These are phyloP conservation scores for Gymnogyps californianus DNA, from an alignment of 2,113 vertebrate genomes.

Conservation along the genomic window DNA sequence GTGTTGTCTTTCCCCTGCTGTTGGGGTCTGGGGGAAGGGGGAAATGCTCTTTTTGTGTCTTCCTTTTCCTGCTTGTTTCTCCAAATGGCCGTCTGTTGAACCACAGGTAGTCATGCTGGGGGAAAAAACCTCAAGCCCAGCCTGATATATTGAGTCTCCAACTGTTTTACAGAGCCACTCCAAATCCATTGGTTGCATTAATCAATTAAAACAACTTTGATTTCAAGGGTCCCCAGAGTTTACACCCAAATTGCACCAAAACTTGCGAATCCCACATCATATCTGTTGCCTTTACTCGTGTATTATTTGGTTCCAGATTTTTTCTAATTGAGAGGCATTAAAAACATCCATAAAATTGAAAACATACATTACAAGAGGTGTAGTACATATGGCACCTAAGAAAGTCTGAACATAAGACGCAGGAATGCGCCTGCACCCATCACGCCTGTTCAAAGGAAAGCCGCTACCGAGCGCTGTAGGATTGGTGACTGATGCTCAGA, in stretches of 20 bases:
- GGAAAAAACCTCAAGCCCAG: neutral
- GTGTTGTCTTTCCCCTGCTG: neutral
- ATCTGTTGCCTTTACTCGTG: neutral
- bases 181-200: neutral
- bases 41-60: neutral
- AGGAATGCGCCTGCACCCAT: neutral
- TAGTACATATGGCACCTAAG: neutral
- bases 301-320: neutral
- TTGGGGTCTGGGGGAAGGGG: neutral
- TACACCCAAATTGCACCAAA: neutral
- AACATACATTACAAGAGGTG: neutral
- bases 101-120: neutral
- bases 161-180: neutral
- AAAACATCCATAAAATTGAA: neutral
- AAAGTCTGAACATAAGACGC: accelerated
- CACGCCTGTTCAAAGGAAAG: neutral
- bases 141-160: neutral
- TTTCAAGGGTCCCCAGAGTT: neutral
- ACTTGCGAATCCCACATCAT: neutral
- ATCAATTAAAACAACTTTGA: neutral
- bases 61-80: neutral
- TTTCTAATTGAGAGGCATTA: neutral
- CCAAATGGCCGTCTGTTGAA: neutral
- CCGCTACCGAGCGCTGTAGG: accelerated
- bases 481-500: neutral